These are phyloP conservation scores for Blastomussa wellsi DNA, from an alignment of 92 coral and sea anemone genomes.

Conservation along the genomic window DNA sequence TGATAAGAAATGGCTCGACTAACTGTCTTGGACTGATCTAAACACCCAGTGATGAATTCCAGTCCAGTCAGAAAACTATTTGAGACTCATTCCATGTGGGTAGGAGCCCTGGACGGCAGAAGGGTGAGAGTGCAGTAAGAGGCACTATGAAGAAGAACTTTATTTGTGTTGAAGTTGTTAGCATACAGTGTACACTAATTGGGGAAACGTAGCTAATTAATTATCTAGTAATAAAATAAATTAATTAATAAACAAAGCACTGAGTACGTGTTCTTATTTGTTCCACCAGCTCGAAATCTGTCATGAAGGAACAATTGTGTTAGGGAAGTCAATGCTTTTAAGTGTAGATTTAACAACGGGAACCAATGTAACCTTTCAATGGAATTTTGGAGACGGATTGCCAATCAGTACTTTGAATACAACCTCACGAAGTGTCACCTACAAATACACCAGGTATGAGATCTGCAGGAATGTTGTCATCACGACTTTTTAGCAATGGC, in stretches of 20 bases:
- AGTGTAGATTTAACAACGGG: conserved; percentile 11
- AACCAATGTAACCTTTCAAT: conserved; percentile 37
- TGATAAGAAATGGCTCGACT: conserved; percentile 5
- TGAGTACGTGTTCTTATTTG: background rate
- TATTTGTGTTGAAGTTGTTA: background rate
- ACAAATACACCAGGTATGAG: conserved; percentile 37
- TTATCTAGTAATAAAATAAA: no score
- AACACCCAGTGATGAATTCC: no score
- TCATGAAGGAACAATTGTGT: background rate
- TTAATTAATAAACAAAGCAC: no score
- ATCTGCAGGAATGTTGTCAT: no score
- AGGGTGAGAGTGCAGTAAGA: no score
- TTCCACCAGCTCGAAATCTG: conserved; percentile 33
- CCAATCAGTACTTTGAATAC: background rate
- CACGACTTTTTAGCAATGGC: no score
- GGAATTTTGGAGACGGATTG: conserved; percentile 67
- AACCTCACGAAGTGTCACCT: conserved; percentile 20
- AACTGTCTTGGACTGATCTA: background rate
- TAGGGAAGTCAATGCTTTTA: conserved; percentile 16
- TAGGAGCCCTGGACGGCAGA: no score
- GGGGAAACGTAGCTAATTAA: no score
- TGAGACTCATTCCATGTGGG: no score
- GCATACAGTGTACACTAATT: no score
- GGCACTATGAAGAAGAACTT: background rate
- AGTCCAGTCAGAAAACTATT: no score